Evolutionary conservation across 2,113 vertebrate species (phyloP).

Genomic region (Nothobranchius furzeri): DNA sequence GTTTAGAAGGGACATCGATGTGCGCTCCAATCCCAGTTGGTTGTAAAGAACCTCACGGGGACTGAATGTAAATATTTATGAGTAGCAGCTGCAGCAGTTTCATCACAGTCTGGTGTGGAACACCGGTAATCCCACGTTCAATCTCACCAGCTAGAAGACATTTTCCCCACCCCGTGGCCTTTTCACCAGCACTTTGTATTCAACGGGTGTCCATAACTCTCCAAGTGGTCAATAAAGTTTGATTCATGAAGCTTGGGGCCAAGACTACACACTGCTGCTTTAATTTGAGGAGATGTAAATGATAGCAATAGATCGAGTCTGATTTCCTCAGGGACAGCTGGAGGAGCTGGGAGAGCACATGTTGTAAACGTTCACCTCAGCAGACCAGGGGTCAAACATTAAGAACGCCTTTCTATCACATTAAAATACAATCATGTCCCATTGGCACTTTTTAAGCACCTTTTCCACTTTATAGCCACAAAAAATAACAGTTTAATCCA

Average conservation of each 20-base stretch:
- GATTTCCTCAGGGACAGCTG: conserved; percentile 72
- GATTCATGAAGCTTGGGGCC: conserved; percentile 63
- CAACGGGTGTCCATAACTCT: conserved; percentile 65
- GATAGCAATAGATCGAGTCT: conserved; percentile 58
- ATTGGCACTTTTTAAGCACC: conserved; percentile 35
- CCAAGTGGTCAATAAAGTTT: conserved; percentile 75
- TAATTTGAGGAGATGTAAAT: conserved; percentile 76
- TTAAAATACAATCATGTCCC: conserved; percentile 64
- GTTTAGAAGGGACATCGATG: conserved; percentile 22
- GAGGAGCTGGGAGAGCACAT: conserved; percentile 10
- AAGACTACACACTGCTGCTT: conserved; percentile 57
- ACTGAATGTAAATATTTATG: conserved; percentile 61
- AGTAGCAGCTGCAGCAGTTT: conserved; percentile 43
- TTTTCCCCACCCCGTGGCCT: conserved; percentile 40
- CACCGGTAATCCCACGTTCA: conserved; percentile 33
- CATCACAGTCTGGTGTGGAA: conserved; percentile 32
- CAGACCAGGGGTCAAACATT: conserved; percentile 67
- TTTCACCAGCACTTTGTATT: conserved; percentile 61
- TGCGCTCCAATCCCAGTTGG: conserved; percentile 23
- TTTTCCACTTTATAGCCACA: conserved; percentile 10
- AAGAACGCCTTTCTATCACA: conserved; percentile 39
- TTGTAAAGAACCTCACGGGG: conserved; percentile 42
- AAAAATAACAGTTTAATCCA: background rate
- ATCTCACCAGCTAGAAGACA: conserved; percentile 37
- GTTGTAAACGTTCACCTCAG: conserved; percentile 55